Conservation (phyloP, 2,113 vertebrate species). For the Taurulus bubalis region DNA sequence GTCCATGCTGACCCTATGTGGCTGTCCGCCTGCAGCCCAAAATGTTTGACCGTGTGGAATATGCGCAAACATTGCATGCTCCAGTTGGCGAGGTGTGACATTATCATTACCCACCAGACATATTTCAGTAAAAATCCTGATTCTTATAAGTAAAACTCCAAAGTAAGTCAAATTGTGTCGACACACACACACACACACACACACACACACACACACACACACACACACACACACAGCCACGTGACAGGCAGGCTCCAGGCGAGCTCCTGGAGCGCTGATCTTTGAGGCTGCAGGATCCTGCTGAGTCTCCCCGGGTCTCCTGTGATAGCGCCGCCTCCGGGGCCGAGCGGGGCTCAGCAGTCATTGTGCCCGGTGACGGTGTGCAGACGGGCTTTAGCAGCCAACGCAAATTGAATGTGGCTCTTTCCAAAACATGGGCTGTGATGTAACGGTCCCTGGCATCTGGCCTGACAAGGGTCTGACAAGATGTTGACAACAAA, state of each 20-base stretch:
- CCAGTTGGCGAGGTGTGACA: no score
- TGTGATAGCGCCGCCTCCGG: slow-evolving; percentile 13
- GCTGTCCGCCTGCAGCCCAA: no score
- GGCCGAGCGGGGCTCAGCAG: neutral
- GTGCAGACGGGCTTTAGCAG: slow-evolving; percentile 31
- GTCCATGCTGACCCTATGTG: no score
- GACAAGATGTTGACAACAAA: slow-evolving; percentile 21
- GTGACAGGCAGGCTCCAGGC: slow-evolving; percentile 5
- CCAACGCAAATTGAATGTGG: slow-evolving; percentile 11
- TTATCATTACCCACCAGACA: neutral
- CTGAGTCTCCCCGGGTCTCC: slow-evolving; percentile 27
- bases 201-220: neutral
- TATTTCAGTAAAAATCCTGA: neutral
- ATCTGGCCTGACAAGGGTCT: neutral
- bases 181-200: neutral
- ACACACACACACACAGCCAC: neutral
- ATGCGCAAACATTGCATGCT: no score
- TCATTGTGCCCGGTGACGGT: slow-evolving; percentile 1
- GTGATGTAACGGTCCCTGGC: slow-evolving; percentile 19
- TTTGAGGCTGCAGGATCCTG: slow-evolving; percentile 22
- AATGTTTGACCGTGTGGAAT: no score
- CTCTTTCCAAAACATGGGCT: neutral
- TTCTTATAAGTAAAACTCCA: neutral
- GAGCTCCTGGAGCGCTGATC: slow-evolving; percentile 18
- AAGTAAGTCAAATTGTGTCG: neutral